A percentile compares a stretch with the other conserved stretches of the same genome.
Evolutionary conservation across 2,888 invertebrate genomes (phyloP).

Genomic region (Scaptomyza cyrtandrae): DNA sequence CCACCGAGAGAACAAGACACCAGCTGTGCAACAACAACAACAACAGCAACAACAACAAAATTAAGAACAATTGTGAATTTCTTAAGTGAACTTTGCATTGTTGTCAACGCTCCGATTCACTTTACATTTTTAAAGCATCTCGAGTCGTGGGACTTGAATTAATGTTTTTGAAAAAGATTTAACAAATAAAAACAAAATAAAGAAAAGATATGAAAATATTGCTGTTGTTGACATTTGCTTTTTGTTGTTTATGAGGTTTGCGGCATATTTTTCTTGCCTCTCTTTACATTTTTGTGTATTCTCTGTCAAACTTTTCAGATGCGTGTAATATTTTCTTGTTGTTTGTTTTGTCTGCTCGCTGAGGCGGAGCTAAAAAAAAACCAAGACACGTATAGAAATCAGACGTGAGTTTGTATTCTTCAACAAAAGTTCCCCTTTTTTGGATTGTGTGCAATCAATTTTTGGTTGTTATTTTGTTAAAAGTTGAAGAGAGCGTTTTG

Average conservation of each 20-base stretch:
- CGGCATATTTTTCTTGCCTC: slow-evolving; percentile 4
- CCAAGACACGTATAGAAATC: slow-evolving; percentile 6
- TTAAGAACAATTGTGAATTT: slow-evolving; percentile 54
- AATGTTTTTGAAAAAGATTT: slow-evolving; percentile 55
- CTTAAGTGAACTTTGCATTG: slow-evolving; percentile 53
- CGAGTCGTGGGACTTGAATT: slow-evolving; percentile 67
- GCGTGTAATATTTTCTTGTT: slow-evolving; percentile 37
- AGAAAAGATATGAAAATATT: slow-evolving; percentile 37
- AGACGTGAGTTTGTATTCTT: slow-evolving; percentile 4
- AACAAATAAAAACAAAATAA: slow-evolving; percentile 26
- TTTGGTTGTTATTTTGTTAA: slow-evolving; percentile 19
- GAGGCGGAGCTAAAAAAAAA: not conserved
- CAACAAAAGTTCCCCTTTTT: slow-evolving; percentile 9
- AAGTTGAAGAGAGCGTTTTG: not conserved
- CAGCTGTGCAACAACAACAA: slow-evolving; percentile 61
- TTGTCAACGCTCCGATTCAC: slow-evolving; percentile 44
- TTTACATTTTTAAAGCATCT: slow-evolving; percentile 75
- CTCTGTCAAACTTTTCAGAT: slow-evolving; percentile 39
- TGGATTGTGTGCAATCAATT: slow-evolving; percentile 38
- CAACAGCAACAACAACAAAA: slow-evolving; percentile 21
- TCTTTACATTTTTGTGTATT: not conserved
- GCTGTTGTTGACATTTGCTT: slow-evolving; percentile 74
- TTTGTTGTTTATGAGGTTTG: slow-evolving; percentile 22
- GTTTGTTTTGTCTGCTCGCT: slow-evolving; percentile 23
- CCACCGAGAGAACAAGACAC: slow-evolving; percentile 50